Base-by-base conservation (phyloP, 2,113 vertebrate genomes). In the Furnarius figulus region DNA sequence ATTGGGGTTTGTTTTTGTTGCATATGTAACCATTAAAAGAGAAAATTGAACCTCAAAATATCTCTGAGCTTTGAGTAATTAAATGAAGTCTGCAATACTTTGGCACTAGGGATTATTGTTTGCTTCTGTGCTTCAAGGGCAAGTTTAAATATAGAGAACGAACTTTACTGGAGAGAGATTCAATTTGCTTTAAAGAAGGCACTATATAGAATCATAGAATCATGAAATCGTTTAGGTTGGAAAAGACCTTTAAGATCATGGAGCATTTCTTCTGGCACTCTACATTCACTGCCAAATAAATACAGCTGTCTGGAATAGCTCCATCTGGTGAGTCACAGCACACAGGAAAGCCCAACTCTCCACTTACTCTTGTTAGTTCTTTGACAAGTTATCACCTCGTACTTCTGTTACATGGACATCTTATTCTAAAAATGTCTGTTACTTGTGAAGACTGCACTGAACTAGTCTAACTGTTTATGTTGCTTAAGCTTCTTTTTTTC, bases 1-100 rank as follows among this genome's bases (percentile, higher is more conserved):
- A 33, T 70, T 53, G 21, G 7, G 3, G 65, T 47, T 62, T 91
- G 15, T n/a, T 84, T 23, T 46, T 85, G 20, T 33, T 55, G 20
- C 4, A 16, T 28, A 50, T 47, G 24, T n/a, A 90, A 63, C 21
- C 3, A 15, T 28, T n/a, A 35, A 44, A 71, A 22, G 3, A 0
- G 3, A 4, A 28, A 47, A 68, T 25, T 52, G 16, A 42, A 8
- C 1, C 17, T 87, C 28, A 79, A 80, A 91, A 81, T 75, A 75
- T 67, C 35, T 86, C 68, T 71, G 68, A 89, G 61, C 30, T 93
- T 63, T 88, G 61, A 63, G 55, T 75, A 93, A 93, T 93, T 95
- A 95, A 85, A 89, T 63, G 27, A 86, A 94, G 18, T 44, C 35
- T 85, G 23, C 66, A 89, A 67, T 77, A 71, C 42, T 71, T 92